Percentiles rank a stretch among this genome's conserved stretches.
Evolutionary conservation across 1,140 invertebrate genomes (phyloP).

Genomic region (Oncopodura yosiiana): DNA sequence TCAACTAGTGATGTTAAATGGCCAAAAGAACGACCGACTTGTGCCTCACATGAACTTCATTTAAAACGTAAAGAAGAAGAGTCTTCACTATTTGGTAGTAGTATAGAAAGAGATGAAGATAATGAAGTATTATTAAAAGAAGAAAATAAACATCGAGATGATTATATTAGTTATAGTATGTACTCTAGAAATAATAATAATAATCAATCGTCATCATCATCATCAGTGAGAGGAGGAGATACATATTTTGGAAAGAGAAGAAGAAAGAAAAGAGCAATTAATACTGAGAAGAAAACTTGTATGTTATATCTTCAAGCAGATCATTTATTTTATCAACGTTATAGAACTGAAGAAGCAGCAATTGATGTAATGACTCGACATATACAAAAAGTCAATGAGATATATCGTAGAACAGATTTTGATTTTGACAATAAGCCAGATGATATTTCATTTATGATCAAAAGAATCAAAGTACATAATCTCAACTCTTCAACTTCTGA

Average conservation of each 20-base stretch:
- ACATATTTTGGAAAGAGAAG: background rate
- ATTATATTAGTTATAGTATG: no score
- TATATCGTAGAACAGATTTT: conserved; percentile 86
- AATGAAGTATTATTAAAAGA: no score
- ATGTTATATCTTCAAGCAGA: conserved; percentile 90
- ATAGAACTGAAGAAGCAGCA: conserved; percentile 83
- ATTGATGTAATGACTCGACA: conserved; percentile 91
- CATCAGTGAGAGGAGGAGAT: background rate
- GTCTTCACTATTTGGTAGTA: background rate
- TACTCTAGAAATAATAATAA: no score
- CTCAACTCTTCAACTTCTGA: conserved; percentile 68
- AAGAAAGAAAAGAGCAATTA: conserved; percentile 22
- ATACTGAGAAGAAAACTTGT: conserved; percentile 48
- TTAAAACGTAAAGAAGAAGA: conserved; percentile 26
- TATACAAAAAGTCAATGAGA: conserved; percentile 84
- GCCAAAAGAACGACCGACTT: conserved; percentile 12
- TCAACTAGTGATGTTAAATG: conserved; percentile 20
- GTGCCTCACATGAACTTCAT: conserved; percentile 36
- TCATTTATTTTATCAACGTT: conserved; percentile 85
- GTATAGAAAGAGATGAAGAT: no score
- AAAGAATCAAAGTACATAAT: conserved; percentile 86
- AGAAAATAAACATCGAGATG: no score
- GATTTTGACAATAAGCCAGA: conserved; percentile 82
- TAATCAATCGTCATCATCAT: background rate
- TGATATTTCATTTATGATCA: conserved; percentile 93